Conservation (phyloP, 1,140 invertebrate genomes). For the Cotesia glomerata region DNA sequence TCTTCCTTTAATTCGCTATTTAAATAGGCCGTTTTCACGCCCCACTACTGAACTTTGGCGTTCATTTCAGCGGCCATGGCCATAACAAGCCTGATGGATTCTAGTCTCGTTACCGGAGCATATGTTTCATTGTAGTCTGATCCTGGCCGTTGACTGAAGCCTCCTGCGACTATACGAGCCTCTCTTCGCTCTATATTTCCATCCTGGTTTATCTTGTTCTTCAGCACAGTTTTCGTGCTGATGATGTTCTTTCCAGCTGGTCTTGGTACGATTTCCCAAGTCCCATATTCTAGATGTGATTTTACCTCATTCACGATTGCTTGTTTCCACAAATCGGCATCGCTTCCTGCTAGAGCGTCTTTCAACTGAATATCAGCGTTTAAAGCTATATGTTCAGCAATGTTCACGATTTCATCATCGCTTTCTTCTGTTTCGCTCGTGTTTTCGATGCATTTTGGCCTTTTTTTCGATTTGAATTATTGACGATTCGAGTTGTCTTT, state of each 20-base stretch:
- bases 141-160: slow-evolving; percentile 35
- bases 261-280: too few relatives aligned
- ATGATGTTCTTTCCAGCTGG: slow-evolving; percentile 39
- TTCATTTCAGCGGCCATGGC: not conserved
- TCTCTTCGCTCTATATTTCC: slow-evolving; percentile 29
- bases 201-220: slow-evolving; percentile 38
- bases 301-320: too few relatives aligned
- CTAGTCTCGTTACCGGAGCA: slow-evolving; percentile 29
- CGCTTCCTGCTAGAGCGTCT: not conserved
- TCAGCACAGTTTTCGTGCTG: slow-evolving; percentile 47
- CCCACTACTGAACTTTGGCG: not conserved
- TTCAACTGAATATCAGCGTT: not conserved
- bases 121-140: slow-evolving; percentile 43
- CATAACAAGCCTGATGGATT: not conserved
- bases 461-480: too few relatives aligned
- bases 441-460: not conserved
- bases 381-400: not conserved
- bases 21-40: slow-evolving; percentile 40
- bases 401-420: not conserved
- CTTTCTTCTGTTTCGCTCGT: not conserved
- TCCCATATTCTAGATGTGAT: too few relatives aligned
- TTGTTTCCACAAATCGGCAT: not conserved
- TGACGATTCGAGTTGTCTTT: too few relatives aligned
- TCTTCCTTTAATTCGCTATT: slow-evolving; percentile 39
- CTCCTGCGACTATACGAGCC: slow-evolving; percentile 29